Base-by-base conservation (phyloP, 2,113 vertebrate species). In the Mustela nigripes region DNA sequence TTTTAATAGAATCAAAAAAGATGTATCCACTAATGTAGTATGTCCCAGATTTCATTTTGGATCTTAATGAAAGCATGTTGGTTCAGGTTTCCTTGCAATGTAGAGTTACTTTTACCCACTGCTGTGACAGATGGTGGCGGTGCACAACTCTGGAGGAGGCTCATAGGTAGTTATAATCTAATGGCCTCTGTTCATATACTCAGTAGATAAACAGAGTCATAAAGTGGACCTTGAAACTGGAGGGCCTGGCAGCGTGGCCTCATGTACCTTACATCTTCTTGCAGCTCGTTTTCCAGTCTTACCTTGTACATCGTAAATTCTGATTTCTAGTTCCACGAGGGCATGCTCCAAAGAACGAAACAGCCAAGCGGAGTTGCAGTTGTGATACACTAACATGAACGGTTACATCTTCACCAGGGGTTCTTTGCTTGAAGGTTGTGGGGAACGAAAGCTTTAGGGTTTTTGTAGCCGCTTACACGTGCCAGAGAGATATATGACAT, bases 141-240 rank as follows among this genome's bases (percentile, higher is more conserved):
- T 1, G 18, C 2, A 18, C 11, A 1, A 7, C 14, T 63, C 24
- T 26, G 6, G 78, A 11, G 65, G 42, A 45, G 22, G 12, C 15
- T 45, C 31, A 8, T 1, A 2, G 58, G 24, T 1, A 0, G 12
- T 39, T n/a, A 16, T 12, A 15, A 12, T 8, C 45, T 11, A 7
- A 24, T 6, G 26, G 26, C 19, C 24, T 91, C 78, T 65, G 6
- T 73, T 21, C 33, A 24, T 16, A 31, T 9, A 45, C 11, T 58
- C 48, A 36, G 24, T 4, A 26, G 60, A 36, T 15, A 12, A 24
- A 6, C 18, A 78, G 24, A 19, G 4, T 48, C 21, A 31, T 1
- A 42, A 22, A 89, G 11, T 3, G 19, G 63, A 5, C 3, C n/a
- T 21, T 48, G 50, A 31, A 28, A n/a, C 22, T 2, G 50, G 19